Evolutionary conservation across 2,888 invertebrate species (phyloP), one percentile per base, ranked within the genome.

Genomic region (Lepidochitona cinerea): DNA sequence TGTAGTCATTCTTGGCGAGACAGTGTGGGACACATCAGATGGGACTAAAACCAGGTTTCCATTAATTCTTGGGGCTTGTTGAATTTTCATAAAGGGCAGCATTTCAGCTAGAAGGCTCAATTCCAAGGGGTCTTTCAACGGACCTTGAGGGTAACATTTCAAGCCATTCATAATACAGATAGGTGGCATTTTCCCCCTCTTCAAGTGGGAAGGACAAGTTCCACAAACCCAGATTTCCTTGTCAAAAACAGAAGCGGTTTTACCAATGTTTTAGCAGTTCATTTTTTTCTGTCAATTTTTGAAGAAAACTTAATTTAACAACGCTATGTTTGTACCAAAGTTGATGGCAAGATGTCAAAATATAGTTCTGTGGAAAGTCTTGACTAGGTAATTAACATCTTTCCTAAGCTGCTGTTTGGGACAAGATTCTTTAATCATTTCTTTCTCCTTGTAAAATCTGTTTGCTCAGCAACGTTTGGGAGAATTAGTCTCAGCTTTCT

Each of bases 191-290:
- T 78, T 77, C 1, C 64, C 54, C 52, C 71, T 73, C 9, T 68
- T 77, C 29, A 79, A 29, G 41, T 77, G 71, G 18, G 52, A 71
- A n/a, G 49, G 26, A 64, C 81, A 81, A 4, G 78, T 79, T 14
- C 29, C 68, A 64, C 79, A 81, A 33, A 79, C 69, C 79, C 75
- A 79, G 68, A 54, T n/a, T 53, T 68, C 36, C 68, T 64, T n/a
- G 64, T 37, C 41, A 26, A 36, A 26, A 33, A 32, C 32, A 0
- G 67, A 53, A 49, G 52, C 26, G 70, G 36, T 53, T 65, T n/a
- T 23, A 71, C n/a, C 67, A 64, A 14, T 32, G 33, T 53, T 41
- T 32, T 37, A 37, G 70, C 26, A 64, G 23, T 71, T 52, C 26
- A 9, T 26, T 26, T 9, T 12, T 14, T 59, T 59, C 29, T 14